Conservation (phyloP, 2,797 vertebrate species). For the Hyperoplus immaculatus region DNA sequence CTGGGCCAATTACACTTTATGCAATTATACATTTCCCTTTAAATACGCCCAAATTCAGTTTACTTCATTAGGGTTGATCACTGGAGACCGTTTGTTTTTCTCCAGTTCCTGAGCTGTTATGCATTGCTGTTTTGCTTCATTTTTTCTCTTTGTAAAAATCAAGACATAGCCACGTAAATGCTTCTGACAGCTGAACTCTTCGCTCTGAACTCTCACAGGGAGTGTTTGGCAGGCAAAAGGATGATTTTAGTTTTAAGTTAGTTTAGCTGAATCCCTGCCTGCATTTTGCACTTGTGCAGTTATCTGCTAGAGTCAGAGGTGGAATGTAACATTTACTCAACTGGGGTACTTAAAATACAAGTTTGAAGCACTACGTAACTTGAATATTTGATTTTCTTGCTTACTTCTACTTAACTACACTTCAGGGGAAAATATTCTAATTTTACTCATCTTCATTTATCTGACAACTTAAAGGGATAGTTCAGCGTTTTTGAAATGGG, state of each 20-base stretch:
- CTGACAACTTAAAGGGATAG: too few species aligned
- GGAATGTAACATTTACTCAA: too few species aligned
- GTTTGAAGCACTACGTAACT: too few species aligned
- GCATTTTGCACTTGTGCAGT: not conserved
- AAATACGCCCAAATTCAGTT: conserved; percentile 8
- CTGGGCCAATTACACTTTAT: conserved; percentile 55
- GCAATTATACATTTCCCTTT: conserved; percentile 38
- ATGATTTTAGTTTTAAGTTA: not conserved
- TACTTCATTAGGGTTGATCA: conserved; percentile 18
- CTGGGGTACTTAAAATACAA: too few species aligned
- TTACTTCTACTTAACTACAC: too few species aligned
- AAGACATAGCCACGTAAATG: conserved; percentile 7
- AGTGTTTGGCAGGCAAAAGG: not conserved
- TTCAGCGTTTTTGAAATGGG: too few species aligned
- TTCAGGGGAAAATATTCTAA: too few species aligned
- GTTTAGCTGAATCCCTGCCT: not conserved
- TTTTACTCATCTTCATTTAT: too few species aligned
- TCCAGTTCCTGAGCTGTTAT: conserved; percentile 1
- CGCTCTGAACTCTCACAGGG: conserved; percentile 6
- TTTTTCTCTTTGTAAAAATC: conserved; percentile 12
- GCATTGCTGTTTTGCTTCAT: not conserved
- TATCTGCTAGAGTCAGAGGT: not conserved
- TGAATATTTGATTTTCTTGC: too few species aligned
- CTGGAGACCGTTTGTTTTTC: not conserved
- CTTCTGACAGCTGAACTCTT: conserved; percentile 11